Percentiles rank a stretch among this genome's conserved stretches.
Evolutionary conservation across 2,113 vertebrate species (phyloP).

Genomic region (Lepisosteus oculatus): DNA sequence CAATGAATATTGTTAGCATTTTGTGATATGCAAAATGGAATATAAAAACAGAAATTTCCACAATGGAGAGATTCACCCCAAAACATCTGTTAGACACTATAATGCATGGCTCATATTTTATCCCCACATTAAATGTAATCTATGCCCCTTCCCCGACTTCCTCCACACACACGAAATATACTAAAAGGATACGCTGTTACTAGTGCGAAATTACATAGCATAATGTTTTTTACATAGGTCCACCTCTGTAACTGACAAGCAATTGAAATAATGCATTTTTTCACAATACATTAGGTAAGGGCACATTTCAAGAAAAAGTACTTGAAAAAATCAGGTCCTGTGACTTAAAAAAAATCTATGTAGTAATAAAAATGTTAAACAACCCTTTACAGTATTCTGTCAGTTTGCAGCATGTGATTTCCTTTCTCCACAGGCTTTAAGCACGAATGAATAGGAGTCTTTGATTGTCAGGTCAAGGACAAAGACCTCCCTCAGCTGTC

Average conservation of each 20-base stretch:
- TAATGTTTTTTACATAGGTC: too few species aligned
- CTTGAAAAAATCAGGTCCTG: background rate
- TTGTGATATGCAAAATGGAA: too few species aligned
- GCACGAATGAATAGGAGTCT: slow-evolving; percentile 30
- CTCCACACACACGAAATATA: too few species aligned
- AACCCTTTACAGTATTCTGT: slow-evolving; percentile 5
- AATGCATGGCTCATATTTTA: too few species aligned
- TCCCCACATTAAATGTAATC: too few species aligned
- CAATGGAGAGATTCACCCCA: too few species aligned
- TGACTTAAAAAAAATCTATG: background rate
- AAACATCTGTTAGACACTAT: too few species aligned
- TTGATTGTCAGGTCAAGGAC: slow-evolving; percentile 51
- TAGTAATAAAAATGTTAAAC: slow-evolving; percentile 9
- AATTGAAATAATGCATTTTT: background rate
- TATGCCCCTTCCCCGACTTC: too few species aligned
- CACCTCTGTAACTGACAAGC: background rate
- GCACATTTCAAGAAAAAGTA: background rate
- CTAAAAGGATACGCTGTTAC: too few species aligned
- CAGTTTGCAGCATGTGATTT: slow-evolving; percentile 27
- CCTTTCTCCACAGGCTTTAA: slow-evolving; percentile 38
- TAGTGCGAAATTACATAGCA: too few species aligned
- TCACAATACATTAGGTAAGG: background rate
- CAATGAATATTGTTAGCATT: too few species aligned
- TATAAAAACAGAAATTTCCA: too few species aligned
- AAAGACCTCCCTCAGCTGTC: slow-evolving; percentile 50